Percentiles rank a stretch among this genome's conserved stretches.
Evolutionary conservation across 2,113 vertebrate genomes (phyloP).

Genomic region (Sus scrofa): T2T-Sscrofa CM000820.6:134273001-134273500

Average conservation of each 20-base stretch:
- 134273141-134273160: too few relatives aligned
- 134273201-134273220: too few relatives aligned
- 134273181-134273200: too few relatives aligned
- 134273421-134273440: background rate
- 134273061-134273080: too few relatives aligned
- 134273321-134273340: background rate
- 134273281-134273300: background rate
- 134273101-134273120: too few relatives aligned
- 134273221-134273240: too few relatives aligned
- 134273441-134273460: background rate
- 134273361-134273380: background rate
- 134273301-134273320: background rate
- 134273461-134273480: background rate
- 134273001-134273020: background rate
- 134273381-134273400: background rate
- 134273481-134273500: background rate
- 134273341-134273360: background rate
- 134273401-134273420: background rate
- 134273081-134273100: too few relatives aligned
- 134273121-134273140: too few relatives aligned
- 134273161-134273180: too few relatives aligned
- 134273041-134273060: too few relatives aligned
- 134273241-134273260: background rate
- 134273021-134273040: background rate
- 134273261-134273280: background rate